Percentiles rank a stretch among this genome's conserved stretches.
Conservation (phyloP, 1,140 invertebrate genomes). For the Berghia stephanieae region DNA sequence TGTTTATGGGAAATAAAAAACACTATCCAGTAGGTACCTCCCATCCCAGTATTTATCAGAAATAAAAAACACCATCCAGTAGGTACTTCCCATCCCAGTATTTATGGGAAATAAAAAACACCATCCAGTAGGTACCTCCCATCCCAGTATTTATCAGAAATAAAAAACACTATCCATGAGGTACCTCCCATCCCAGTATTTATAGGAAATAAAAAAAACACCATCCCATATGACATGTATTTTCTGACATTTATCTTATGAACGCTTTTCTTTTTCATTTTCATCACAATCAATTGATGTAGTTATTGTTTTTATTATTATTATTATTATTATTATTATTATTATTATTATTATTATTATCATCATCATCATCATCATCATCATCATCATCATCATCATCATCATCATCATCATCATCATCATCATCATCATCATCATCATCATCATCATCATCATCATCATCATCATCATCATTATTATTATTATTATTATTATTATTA, state of each 20-base stretch:
- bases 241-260: neutral
- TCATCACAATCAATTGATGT: neutral
- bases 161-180: neutral
- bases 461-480: neutral
- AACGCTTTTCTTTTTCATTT: neutral
- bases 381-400: conserved; percentile 2
- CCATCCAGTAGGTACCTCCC: too few relatives aligned
- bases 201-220: neutral
- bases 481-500: neutral
- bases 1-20: too few relatives aligned
- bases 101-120: too few relatives aligned
- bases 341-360: conserved; percentile 4
- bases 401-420: conserved; percentile 1
- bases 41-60: too few relatives aligned
- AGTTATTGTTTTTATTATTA: neutral
- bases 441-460: conserved; percentile 2
- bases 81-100: neutral
- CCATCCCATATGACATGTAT: neutral
- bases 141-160: neutral
- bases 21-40: too few relatives aligned
- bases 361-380: conserved; percentile 2
- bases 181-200: too few relatives aligned
- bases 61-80: too few relatives aligned
- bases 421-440: conserved; percentile 2
- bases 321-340: conserved; percentile 4